These are phyloP conservation scores for Lasioglossum marginatum DNA, from an alignment of 2,888 invertebrate species.

Conservation along the genomic window DNA sequence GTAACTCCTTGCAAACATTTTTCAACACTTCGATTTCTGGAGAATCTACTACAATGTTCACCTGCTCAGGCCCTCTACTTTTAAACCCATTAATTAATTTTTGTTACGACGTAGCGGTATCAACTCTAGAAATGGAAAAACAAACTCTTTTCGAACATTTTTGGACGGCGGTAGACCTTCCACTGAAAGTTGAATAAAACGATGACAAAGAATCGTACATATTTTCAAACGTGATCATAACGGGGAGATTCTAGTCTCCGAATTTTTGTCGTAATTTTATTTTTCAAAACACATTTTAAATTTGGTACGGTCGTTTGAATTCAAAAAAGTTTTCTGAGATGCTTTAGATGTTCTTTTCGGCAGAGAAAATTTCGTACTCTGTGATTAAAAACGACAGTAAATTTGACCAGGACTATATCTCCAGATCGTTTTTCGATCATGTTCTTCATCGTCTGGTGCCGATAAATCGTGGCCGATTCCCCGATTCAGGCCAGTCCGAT, in stretches of 20 bases:
- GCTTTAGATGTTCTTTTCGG: background rate
- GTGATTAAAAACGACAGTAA: no score
- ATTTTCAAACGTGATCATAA: background rate
- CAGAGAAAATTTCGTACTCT: no score
- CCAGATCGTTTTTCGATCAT: background rate
- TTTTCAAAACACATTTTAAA: background rate
- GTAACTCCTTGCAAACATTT: background rate
- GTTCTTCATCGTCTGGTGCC: slow-evolving; percentile 43
- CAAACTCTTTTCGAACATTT: background rate
- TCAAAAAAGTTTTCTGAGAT: background rate
- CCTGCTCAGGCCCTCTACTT: background rate
- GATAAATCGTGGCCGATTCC: slow-evolving; percentile 24
- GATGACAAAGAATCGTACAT: background rate
- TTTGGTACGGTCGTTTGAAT: background rate
- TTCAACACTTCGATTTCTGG: background rate
- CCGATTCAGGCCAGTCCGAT: background rate
- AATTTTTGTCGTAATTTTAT: background rate
- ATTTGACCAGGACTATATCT: background rate
- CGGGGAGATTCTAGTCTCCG: background rate
- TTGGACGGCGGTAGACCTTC: background rate
- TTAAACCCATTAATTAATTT: background rate
- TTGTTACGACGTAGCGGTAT: background rate
- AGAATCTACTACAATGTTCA: background rate
- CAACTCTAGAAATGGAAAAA: background rate
- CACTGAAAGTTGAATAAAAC: background rate